Percentiles rank a stretch among this genome's conserved stretches.
Evolutionary conservation across 2,888 invertebrate species (phyloP).

Genomic region (Syrphus vitripennis): DNA sequence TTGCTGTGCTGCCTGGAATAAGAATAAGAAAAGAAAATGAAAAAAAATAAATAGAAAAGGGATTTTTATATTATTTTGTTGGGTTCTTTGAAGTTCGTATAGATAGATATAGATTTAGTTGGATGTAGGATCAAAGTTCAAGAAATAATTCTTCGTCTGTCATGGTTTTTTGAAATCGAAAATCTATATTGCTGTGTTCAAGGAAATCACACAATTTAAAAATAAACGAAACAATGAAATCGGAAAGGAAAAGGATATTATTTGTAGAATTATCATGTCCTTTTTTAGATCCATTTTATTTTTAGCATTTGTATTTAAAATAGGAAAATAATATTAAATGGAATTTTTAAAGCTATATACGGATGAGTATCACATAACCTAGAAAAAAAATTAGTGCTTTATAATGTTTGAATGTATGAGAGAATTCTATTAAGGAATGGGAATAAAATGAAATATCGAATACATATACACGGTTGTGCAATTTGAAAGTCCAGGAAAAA

Average conservation of each 20-base stretch:
- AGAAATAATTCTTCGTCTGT: constrained; percentile 24
- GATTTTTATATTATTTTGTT: neutral
- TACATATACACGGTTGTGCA: too few species aligned
- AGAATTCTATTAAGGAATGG: too few species aligned
- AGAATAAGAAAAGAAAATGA: neutral
- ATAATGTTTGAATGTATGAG: too few species aligned
- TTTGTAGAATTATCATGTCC: neutral
- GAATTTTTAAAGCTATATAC: too few species aligned
- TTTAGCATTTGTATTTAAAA: too few species aligned
- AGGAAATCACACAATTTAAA: neutral
- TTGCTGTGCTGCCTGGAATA: constrained; percentile 89
- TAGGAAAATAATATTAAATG: too few species aligned
- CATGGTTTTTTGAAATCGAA: neutral
- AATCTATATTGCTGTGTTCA: neutral
- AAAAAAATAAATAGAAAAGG: neutral
- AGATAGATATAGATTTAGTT: too few species aligned
- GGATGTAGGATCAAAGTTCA: constrained; percentile 39
- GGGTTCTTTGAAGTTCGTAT: neutral
- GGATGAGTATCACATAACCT: too few species aligned
- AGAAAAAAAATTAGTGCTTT: too few species aligned
- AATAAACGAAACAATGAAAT: neutral
- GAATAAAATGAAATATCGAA: too few species aligned
- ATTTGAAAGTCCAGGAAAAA: too few species aligned
- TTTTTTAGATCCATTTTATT: neutral
- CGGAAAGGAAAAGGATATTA: too few species aligned